Evolutionary conservation across 2,113 vertebrate species (phyloP), one percentile per base, ranked within the genome.

Genomic region (Chaetodon trifascialis): DNA sequence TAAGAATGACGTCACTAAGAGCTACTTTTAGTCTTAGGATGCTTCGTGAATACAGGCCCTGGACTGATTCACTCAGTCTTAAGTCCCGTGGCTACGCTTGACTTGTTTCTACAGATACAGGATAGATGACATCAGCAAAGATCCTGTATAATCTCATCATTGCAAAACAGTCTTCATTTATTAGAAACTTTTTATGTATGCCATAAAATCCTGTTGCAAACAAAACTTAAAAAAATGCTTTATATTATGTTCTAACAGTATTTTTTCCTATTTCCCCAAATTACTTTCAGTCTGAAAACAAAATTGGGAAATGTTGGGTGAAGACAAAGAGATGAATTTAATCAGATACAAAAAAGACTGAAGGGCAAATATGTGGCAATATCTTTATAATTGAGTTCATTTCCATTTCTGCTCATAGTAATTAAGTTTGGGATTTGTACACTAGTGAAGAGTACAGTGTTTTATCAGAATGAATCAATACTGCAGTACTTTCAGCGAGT

Each of bases 361-460:
- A 55, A 55, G 83, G 86, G 65, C 72, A 87, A 84, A 88, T 79
- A 74, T 68, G 30, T 75, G 49, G 71, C 68, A 86, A 89, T 80
- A 79, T 82, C 64, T 77, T 88, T 34, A 77, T 88, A 88, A 92
- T 78, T 87, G 70, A 89, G 80, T 90, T 87, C 11, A 87, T 85
- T 89, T 88, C 80, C 56, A 82, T 86, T 90, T 85, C 6, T 2
- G 77, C 63, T 81, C 42, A 30, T 40, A 52, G 38, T 91, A 88
- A 93, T 91, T 83, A 90, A 79, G 77, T 90, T 83, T 76, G 78
- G 86, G 76, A 90, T 92, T 92, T 90, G 83, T 68, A 80, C 80
- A 69, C 51, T 73, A 12, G 40, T 44, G 23, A 69, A 30, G 42
- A 80, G 44, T 49, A 80, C 16, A 52, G 72, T 73, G 80, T 88